Conservation (phyloP, 92 coral and sea anemone species). For the Umimayanthus kanabou region DNA sequence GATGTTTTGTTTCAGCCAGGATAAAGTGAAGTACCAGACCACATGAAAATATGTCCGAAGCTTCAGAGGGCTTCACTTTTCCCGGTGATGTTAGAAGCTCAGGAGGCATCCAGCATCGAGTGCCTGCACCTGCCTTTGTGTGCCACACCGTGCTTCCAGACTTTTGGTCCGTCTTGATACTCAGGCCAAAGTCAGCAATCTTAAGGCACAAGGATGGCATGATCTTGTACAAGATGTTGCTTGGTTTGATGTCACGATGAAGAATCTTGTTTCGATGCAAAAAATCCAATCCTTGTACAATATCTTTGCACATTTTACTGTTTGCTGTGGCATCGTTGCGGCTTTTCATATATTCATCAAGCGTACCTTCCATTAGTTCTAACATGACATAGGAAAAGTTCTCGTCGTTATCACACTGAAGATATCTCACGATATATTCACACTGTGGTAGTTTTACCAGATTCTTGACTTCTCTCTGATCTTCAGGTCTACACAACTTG, state of each 20-base stretch:
- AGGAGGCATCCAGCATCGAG: constrained; percentile 68
- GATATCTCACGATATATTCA: constrained; percentile 47
- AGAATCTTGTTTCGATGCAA: constrained; percentile 42
- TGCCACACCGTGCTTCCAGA: neutral
- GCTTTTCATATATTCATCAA: constrained; percentile 40
- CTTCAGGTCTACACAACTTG: neutral
- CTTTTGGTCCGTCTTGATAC: neutral
- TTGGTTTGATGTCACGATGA: constrained; percentile 65
- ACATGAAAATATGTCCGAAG: constrained; percentile 53
- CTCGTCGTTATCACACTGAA: constrained; percentile 23
- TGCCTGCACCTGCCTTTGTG: constrained; percentile 46
- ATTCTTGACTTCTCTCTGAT: constrained; percentile 46
- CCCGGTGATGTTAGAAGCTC: constrained; percentile 21
- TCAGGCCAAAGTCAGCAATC: constrained; percentile 58
- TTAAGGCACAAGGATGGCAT: constrained; percentile 27
- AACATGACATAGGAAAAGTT: constrained; percentile 55
- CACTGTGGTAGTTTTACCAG: constrained; percentile 47
- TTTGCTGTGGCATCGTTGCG: neutral
- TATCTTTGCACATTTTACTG: constrained; percentile 28
- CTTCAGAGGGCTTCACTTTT: constrained; percentile 32
- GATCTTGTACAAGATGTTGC: constrained; percentile 51
- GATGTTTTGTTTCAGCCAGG: constrained; percentile 52
- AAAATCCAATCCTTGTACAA: constrained; percentile 41
- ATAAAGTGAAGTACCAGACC: constrained; percentile 55
- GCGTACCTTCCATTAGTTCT: constrained; percentile 63